Conservation (phyloP, 2,888 invertebrate species). For the Scaptomyza tumidula region DNA sequence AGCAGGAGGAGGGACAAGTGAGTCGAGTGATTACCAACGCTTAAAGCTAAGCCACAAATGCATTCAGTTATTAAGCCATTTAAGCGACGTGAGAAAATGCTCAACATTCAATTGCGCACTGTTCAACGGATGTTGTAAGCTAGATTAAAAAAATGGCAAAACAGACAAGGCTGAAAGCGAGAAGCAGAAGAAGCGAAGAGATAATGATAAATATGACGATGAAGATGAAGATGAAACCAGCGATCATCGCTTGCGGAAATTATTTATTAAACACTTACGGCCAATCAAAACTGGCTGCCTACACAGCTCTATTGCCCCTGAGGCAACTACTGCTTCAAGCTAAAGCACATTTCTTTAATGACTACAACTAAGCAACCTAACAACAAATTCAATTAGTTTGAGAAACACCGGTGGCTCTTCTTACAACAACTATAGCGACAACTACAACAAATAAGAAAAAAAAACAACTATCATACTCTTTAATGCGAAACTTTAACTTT, state of each 20-base stretch:
- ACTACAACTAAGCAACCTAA: slow-evolving; percentile 58
- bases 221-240: slow-evolving; percentile 34
- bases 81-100: slow-evolving; percentile 78
- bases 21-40: slow-evolving; percentile 57
- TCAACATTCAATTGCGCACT: slow-evolving; percentile 57
- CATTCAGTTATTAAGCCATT: slow-evolving; percentile 78
- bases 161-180: slow-evolving; percentile 3
- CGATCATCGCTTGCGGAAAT: slow-evolving; percentile 66
- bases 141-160: slow-evolving; percentile 44
- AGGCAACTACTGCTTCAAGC: slow-evolving; percentile 6
- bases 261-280: slow-evolving; percentile 70
- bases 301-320: slow-evolving; percentile 28
- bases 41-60: slow-evolving; percentile 77
- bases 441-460: slow-evolving; percentile 20
- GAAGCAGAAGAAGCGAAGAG: not conserved
- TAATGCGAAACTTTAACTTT: slow-evolving; percentile 46
- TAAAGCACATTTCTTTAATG: slow-evolving; percentile 61
- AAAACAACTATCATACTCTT: slow-evolving; percentile 25
- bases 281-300: slow-evolving; percentile 59
- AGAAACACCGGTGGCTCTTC: slow-evolving; percentile 60
- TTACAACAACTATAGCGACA: slow-evolving; percentile 11
- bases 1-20: not conserved
- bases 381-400: slow-evolving; percentile 76
- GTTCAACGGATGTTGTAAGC: slow-evolving; percentile 60
- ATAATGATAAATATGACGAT: slow-evolving; percentile 31